Percentiles rank a stretch among this genome's conserved stretches.
Conservation (phyloP, 1,140 invertebrate species). For the Heliconius hewitsoni region DNA sequence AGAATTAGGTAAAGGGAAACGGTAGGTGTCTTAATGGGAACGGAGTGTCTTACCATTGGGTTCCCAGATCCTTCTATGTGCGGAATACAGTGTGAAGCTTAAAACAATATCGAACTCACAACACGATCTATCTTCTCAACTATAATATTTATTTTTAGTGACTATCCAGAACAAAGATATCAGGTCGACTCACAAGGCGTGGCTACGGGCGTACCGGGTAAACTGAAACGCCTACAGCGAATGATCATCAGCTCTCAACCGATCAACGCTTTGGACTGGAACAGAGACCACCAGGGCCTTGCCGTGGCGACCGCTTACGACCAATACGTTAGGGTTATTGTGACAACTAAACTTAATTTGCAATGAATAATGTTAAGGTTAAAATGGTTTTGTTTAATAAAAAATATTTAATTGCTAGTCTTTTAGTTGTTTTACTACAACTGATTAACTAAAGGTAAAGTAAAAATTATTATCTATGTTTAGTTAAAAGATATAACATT, state of each 20-base stretch:
- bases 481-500: neutral
- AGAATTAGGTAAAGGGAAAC: too few species aligned
- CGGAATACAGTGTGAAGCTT: too few species aligned
- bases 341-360: conserved; percentile 94
- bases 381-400: neutral
- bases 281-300: conserved; percentile 92
- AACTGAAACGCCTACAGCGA: conserved; percentile 89
- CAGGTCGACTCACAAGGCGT: conserved; percentile 86
- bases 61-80: too few species aligned
- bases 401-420: neutral
- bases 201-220: conserved; percentile 88
- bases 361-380: conserved; percentile 43
- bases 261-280: conserved; percentile 95
- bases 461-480: neutral
- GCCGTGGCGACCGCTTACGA: conserved; percentile 95
- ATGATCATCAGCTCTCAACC: conserved; percentile 92
- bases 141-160: conserved; percentile 79
- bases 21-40: too few species aligned
- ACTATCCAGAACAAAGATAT: conserved; percentile 90
- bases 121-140: neutral
- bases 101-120: too few species aligned
- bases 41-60: too few species aligned
- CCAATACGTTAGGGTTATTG: conserved; percentile 93
- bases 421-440: neutral
- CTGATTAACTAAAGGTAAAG: neutral